A percentile compares a stretch with the other conserved stretches of the same genome.
Conservation (phyloP, 30 jellyfish, hydroid and myxozoan species). For the Hydractinia echinata region DNA sequence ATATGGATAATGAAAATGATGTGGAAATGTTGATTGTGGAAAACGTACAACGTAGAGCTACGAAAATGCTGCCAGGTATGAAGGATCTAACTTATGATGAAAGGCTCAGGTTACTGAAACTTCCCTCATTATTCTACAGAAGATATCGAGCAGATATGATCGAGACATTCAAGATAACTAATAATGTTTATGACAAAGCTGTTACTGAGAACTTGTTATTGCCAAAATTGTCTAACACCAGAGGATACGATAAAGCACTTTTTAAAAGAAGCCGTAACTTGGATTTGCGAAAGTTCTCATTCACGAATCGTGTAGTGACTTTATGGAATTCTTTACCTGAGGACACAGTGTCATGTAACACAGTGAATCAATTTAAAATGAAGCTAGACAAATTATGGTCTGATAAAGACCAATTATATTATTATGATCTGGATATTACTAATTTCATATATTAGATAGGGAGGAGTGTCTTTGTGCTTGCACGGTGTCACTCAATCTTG, state of each 20-base stretch:
- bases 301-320: constrained; percentile 11
- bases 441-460: too few relatives aligned
- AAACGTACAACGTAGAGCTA: constrained; percentile 45
- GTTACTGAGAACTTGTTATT: not conserved
- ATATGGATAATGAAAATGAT: not conserved
- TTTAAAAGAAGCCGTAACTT: too few relatives aligned
- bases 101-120: constrained; percentile 11
- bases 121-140: constrained; percentile 30
- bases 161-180: constrained; percentile 25
- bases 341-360: not conserved
- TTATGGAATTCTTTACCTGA: constrained; percentile 4
- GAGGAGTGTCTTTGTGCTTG: too few relatives aligned
- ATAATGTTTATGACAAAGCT: constrained; percentile 12
- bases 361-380: not conserved
- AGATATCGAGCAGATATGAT: too few relatives aligned
- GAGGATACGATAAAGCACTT: too few relatives aligned
- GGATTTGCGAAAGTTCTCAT: not conserved
- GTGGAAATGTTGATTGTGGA: constrained; percentile 21
- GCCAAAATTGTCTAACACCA: too few relatives aligned
- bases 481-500: too few relatives aligned
- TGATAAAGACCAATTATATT: too few relatives aligned
- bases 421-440: too few relatives aligned
- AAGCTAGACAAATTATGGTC: constrained; percentile 5
- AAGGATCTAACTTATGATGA: constrained; percentile 17
- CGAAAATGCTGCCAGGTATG: constrained; percentile 43